Evolutionary conservation across 37 sponge, comb jelly and placozoan species (phyloP).

Genomic region (Halichondria panicea): DNA sequence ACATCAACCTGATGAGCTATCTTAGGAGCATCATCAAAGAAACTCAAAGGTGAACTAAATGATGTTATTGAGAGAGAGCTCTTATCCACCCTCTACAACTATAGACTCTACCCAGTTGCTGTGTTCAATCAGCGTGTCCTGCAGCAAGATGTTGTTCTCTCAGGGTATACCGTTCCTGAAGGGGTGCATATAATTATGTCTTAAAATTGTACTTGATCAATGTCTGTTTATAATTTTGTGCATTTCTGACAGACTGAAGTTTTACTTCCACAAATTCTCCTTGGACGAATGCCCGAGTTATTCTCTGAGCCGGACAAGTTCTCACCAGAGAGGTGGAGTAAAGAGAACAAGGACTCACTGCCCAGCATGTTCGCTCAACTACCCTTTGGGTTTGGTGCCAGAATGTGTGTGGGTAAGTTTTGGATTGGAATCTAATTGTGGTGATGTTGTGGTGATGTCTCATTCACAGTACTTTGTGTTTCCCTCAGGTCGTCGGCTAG

Average conservation of each 20-base stretch:
- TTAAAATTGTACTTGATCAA: background rate
- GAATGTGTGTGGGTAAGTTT: constrained; percentile 66
- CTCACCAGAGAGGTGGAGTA: constrained; percentile 56
- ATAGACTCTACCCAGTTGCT: constrained; percentile 46
- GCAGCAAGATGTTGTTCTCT: constrained; percentile 29
- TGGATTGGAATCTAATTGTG: background rate
- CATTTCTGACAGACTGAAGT: constrained; percentile 22
- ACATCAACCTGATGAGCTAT: constrained; percentile 36
- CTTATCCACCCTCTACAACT: background rate
- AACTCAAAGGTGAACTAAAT: background rate
- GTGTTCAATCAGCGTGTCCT: background rate
- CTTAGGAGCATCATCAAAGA: constrained; percentile 53
- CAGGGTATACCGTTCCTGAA: constrained; percentile 33
- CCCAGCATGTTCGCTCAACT: constrained; percentile 38
- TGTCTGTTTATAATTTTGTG: background rate
- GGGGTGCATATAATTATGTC: background rate
- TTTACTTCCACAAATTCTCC: constrained; percentile 24
- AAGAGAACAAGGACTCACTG: constrained; percentile 1
- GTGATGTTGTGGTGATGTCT: no score
- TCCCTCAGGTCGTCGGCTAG: constrained; percentile 43
- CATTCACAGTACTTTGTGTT: background rate
- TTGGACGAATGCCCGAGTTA: constrained; percentile 26
- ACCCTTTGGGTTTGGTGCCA: constrained; percentile 62
- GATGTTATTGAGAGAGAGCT: no score
- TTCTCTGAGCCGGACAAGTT: constrained; percentile 43